Evolutionary conservation across 1,140 invertebrate species (phyloP).

Genomic region (Zaprionus inermis): DNA sequence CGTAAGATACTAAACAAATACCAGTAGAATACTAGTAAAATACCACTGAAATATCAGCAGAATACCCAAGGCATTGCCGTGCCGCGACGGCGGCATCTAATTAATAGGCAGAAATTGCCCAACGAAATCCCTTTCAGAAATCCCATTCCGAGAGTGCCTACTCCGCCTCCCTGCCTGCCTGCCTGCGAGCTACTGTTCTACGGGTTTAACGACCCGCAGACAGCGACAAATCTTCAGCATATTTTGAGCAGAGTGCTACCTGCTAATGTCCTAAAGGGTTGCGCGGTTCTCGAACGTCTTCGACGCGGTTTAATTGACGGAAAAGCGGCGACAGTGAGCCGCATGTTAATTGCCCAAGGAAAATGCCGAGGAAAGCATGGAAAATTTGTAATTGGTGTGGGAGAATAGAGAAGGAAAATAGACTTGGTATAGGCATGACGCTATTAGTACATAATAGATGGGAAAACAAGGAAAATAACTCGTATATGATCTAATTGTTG

Average conservation of each 20-base stretch:
- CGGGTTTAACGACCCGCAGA: conserved; percentile 59
- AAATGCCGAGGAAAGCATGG: conserved; percentile 47
- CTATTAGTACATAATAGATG: not conserved
- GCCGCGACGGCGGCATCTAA: conserved; percentile 35
- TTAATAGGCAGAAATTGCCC: conserved; percentile 58
- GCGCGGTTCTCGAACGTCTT: conserved; percentile 5
- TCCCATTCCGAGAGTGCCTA: conserved; percentile 14
- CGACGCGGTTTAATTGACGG: conserved; percentile 44
- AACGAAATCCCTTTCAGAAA: conserved; percentile 9
- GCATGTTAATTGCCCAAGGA: conserved; percentile 38
- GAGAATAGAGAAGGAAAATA: conserved; percentile 15
- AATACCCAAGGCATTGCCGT: not conserved
- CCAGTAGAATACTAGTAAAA: not conserved
- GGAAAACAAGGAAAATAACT: not conserved
- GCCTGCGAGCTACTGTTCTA: conserved; percentile 50
- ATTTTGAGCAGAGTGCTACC: conserved; percentile 43
- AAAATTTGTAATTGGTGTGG: conserved; percentile 27
- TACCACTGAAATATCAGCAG: not conserved
- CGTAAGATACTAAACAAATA: conserved; percentile 5
- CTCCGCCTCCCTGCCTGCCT: conserved; percentile 16
- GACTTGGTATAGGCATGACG: not conserved
- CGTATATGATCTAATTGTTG: conserved; percentile 1
- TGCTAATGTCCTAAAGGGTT: conserved; percentile 37
- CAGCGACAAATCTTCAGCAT: conserved; percentile 45
- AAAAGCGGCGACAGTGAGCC: conserved; percentile 44